Percentiles rank a stretch among this genome's conserved stretches.
phyloP scores from a whole-genome alignment of 2,888 invertebrate species.

The Amphipyra berbera region DNA sequence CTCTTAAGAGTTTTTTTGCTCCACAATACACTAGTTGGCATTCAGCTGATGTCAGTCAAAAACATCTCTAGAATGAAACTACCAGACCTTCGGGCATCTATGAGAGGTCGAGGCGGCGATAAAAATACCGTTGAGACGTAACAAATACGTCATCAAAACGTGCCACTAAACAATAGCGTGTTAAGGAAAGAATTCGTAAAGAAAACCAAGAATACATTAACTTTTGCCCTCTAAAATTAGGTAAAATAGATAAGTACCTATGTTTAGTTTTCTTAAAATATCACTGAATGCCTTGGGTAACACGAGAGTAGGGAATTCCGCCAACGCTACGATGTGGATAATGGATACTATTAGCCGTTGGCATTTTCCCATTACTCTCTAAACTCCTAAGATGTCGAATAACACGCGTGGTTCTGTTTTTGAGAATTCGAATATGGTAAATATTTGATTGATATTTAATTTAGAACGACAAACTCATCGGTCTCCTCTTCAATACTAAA shows the following conservation, averaged over 20 bases:
- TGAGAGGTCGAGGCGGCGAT: slow-evolving; percentile 70
- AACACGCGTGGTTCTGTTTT: no score
- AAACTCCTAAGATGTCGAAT: no score
- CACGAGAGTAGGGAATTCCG: neutral
- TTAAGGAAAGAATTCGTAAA: slow-evolving; percentile 46
- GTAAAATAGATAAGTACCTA: slow-evolving; percentile 2
- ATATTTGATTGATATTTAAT: no score
- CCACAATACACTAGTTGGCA: slow-evolving; percentile 57
- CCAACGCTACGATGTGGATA: no score
- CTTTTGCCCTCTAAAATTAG: slow-evolving; percentile 14
- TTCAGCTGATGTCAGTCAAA: slow-evolving; percentile 54
- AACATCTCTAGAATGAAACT: slow-evolving; percentile 62
- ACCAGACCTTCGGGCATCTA: slow-evolving; percentile 72
- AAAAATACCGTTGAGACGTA: slow-evolving; percentile 69
- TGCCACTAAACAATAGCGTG: slow-evolving; percentile 48
- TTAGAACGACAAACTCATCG: no score
- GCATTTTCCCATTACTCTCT: no score
- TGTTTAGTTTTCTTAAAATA: neutral
- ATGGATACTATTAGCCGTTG: no score
- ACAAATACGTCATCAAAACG: slow-evolving; percentile 57
- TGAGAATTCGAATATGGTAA: no score
- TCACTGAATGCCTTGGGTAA: neutral
- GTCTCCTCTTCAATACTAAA: neutral
- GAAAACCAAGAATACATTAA: slow-evolving; percentile 30
- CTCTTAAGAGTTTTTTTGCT: slow-evolving; percentile 16